Base-by-base conservation (phyloP, 2,888 invertebrate species). In the Auanema freiburgensis region DNA sequence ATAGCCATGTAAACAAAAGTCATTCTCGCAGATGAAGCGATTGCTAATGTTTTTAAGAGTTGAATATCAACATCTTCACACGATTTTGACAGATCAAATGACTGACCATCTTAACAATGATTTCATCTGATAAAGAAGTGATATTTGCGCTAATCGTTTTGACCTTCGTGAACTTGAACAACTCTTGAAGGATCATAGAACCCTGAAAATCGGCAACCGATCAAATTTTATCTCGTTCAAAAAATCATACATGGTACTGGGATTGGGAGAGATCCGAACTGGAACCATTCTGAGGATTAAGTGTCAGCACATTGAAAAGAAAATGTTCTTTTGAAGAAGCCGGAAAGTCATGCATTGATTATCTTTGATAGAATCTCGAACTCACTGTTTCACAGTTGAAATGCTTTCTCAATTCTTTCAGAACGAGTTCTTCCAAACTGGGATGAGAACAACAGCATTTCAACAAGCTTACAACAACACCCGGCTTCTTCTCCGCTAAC, bases 271-370 rank as follows among this genome's bases (percentile, higher is more conserved):
- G 14, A 23, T 71, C 67, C 12, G 66, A 60, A 33, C 53, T 24
- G 14, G 40, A 12, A 18, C 69, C 70, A 40, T 71, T 63, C 21
- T 60, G 70, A 8, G 12, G 33, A 52, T 76, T 76, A 46, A 65
- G 52, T 12, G 76, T 69, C n/a, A 76, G 53, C 16, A 69, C 59
- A 53, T 76, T 76, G 42, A 68, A 51, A 16, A 76, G 49, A 23
- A 76, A 74, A 16, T 69, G 42, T 4, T 52, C 55, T 57, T 72
- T 72, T 12, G 66, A 72, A 0, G 65, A 59, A 10, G 57, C 57
- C 69, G 68, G 43, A 42, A 67, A 24, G 16, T 10, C 56, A 41
- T 33, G 6, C 40, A 55, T 14, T 10, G 5, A 40, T 42, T 10
- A n/a, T 11, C 12, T 12, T 16, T 12, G 1, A 1, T 18, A 16